Evolutionary conservation across 2,113 vertebrate species (phyloP), one percentile per base, ranked within the genome.

Genomic region (Dromaius novaehollandiae): DNA sequence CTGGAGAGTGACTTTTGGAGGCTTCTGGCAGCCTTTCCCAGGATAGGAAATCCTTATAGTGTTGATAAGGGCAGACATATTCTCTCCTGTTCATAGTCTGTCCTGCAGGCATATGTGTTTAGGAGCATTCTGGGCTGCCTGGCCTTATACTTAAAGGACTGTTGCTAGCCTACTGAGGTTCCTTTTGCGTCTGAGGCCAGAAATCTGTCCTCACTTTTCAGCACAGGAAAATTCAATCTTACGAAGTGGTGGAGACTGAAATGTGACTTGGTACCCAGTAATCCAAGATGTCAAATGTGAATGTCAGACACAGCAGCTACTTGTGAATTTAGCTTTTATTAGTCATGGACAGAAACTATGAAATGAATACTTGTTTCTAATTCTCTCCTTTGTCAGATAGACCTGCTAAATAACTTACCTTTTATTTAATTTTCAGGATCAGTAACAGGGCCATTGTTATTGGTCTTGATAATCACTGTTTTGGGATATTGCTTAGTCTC

Each of bases 361-460:
- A 63, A 90, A 42, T 25, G 38, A 38, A 38, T 18, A 14, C 15
- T 4, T 82, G 60, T 75, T 85, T 82, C 14, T 60, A 50, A 86
- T 74, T 36, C 5, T 5, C 38, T 36, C 34, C 14, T 76, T 76
- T 79, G n/a, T 82, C 95, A 44, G 73, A 76, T 58, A 25, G 61
- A 38, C 34, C 17, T 61, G n/a, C 50, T 78, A 22, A 63, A 11
- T 26, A 26, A 63, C 50, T 24, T 19, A 6, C 24, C 48, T 32
- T 86, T 69, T 40, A 12, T 20, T 89, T 94, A 93, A 13, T 88
- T 95, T 94, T 85, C 90, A 95, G 96, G 92, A 93, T 93, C 79
- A 55, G 85, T 93, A 69, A 79, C 58, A 73, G 96, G 94, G 21
- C 66, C 82, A 9, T 60, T 96, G 75, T 55, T 95, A 51, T 3